Evolutionary conservation across 2,113 vertebrate genomes (phyloP).

Genomic region (Ranitomeya imitator): DNA sequence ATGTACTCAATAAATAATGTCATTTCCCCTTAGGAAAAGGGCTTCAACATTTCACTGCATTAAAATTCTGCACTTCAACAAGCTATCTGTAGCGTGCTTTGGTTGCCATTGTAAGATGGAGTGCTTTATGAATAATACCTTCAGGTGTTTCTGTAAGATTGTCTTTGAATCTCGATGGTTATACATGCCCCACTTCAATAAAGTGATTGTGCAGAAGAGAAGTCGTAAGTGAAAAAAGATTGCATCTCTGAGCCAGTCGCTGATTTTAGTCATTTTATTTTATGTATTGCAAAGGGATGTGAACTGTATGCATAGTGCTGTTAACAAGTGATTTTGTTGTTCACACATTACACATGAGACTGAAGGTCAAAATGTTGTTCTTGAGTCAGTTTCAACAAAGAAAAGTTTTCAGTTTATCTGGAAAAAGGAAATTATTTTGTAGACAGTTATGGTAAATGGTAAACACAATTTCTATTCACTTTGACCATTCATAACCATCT

Average conservation of each 20-base stretch:
- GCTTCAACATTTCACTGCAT: conserved; percentile 28
- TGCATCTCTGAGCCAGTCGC: conserved; percentile 8
- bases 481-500: no score
- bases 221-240: conserved; percentile 30
- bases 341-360: conserved; percentile 19
- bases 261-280: conserved; percentile 19
- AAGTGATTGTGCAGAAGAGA: conserved; percentile 29
- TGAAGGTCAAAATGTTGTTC: conserved; percentile 37
- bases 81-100: conserved; percentile 50
- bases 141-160: conserved; percentile 52
- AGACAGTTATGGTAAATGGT: neutral
- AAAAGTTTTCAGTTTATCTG: neutral
- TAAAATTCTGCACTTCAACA: conserved; percentile 43
- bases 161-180: conserved; percentile 52
- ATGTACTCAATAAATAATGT: conserved; percentile 48
- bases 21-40: conserved; percentile 57
- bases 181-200: conserved; percentile 51
- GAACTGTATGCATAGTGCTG: conserved; percentile 8
- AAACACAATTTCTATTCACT: neutral
- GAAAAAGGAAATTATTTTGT: neutral
- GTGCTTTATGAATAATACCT: conserved; percentile 56
- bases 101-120: conserved; percentile 47
- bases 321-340: conserved; percentile 38
- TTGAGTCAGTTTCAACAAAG: neutral
- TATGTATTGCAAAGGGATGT: neutral